These are phyloP conservation scores for Protodeltote pygarga DNA, from an alignment of 2,888 invertebrate genomes.

Conservation along the genomic window DNA sequence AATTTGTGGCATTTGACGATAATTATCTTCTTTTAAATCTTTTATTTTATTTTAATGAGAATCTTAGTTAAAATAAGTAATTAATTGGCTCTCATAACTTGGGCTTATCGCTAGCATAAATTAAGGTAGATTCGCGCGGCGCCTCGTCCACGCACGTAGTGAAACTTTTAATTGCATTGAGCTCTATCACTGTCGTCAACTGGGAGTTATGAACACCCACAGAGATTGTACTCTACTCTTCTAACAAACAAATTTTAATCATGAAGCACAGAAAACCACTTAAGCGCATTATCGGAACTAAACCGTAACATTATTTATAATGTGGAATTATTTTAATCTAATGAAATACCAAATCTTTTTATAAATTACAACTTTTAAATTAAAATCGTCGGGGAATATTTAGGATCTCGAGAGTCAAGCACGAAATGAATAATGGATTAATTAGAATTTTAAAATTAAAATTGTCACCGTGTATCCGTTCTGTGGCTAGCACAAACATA, in stretches of 20 bases:
- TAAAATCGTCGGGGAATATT: slow-evolving; percentile 52
- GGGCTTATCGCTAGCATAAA: slow-evolving; percentile 82
- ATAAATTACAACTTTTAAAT: slow-evolving; percentile 43
- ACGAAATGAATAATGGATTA: slow-evolving; percentile 62
- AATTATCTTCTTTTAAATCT: slow-evolving; percentile 13
- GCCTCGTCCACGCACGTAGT: slow-evolving; percentile 85
- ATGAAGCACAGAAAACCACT: slow-evolving; percentile 20
- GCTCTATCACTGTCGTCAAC: slow-evolving; percentile 84
- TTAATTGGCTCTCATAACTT: slow-evolving; percentile 84
- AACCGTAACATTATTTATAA: slow-evolving; percentile 35
- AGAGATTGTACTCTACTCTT: slow-evolving; percentile 61
- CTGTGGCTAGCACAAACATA: slow-evolving; percentile 73
- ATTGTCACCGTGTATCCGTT: slow-evolving; percentile 77
- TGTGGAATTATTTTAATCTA: slow-evolving; percentile 27
- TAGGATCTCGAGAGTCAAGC: slow-evolving; percentile 50
- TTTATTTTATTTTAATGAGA: slow-evolving; percentile 59
- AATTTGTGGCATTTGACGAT: slow-evolving; percentile 6
- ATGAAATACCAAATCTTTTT: slow-evolving; percentile 39
- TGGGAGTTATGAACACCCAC: slow-evolving; percentile 75
- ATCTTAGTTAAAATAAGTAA: slow-evolving; percentile 80
- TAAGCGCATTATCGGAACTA: slow-evolving; percentile 25
- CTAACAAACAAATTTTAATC: slow-evolving; percentile 34
- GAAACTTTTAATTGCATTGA: slow-evolving; percentile 86
- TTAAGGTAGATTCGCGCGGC: slow-evolving; percentile 79
- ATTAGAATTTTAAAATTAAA: slow-evolving; percentile 72